Conservation (phyloP, 1,140 invertebrate species). For the Drosophila carrolli region DNA sequence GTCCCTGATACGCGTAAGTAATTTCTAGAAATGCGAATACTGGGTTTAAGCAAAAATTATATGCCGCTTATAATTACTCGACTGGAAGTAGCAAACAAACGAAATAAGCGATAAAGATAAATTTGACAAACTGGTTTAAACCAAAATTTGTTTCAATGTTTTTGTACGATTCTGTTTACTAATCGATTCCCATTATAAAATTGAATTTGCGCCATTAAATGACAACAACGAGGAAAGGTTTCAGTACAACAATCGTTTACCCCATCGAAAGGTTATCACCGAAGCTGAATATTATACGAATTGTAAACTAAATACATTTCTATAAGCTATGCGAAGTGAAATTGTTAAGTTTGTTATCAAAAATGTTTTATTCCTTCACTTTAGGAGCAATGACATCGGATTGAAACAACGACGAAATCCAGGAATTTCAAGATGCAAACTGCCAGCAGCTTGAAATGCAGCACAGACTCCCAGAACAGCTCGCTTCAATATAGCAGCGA, state of each 20-base stretch:
- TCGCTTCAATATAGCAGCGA: conserved; percentile 78
- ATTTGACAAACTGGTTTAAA: conserved; percentile 43
- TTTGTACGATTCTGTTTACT: conserved; percentile 8
- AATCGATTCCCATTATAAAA: conserved; percentile 21
- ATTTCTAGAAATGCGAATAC: conserved; percentile 30
- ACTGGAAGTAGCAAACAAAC: background rate
- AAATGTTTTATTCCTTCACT: too few relatives aligned
- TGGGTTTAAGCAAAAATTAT: background rate
- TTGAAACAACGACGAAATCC: background rate
- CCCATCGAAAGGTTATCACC: conserved; percentile 23
- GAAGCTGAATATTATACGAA: background rate
- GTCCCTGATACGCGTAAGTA: conserved; percentile 5
- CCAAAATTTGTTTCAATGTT: conserved; percentile 1
- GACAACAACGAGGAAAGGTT: background rate
- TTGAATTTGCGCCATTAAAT: conserved; percentile 2
- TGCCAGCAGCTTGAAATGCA: conserved; percentile 6
- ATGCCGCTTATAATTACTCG: conserved; percentile 14
- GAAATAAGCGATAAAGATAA: conserved; percentile 1
- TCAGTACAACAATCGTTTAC: background rate
- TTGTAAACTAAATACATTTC: conserved; percentile 1
- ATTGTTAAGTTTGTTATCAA: conserved; percentile 3
- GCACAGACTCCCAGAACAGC: conserved; percentile 55
- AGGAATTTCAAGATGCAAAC: conserved; percentile 42
- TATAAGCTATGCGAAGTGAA: background rate
- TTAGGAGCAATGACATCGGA: conserved; percentile 17